Conservation (phyloP, 2,113 vertebrate genomes). For the Phrynocephalus versicolor region DNA sequence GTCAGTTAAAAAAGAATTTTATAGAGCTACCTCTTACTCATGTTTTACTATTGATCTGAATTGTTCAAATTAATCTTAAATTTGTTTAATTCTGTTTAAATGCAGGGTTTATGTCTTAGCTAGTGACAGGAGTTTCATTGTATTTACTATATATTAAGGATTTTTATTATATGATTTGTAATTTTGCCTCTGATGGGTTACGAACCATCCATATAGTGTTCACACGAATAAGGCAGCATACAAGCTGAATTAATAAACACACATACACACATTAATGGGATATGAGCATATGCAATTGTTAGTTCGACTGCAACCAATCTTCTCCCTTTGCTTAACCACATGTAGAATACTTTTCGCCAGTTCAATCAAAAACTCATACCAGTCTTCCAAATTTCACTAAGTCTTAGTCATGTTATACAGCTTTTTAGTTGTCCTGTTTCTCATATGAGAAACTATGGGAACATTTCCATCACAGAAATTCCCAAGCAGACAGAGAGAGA, state of each 20-base stretch:
- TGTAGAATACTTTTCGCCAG: neutral
- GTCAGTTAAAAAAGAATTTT: too few relatives aligned
- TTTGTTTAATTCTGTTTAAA: neutral
- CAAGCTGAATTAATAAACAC: too few relatives aligned
- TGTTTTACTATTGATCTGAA: too few relatives aligned
- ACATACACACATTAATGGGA: too few relatives aligned
- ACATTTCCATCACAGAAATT: neutral
- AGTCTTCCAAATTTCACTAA: neutral
- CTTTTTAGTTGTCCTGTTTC: neutral
- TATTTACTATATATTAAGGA: too few relatives aligned
- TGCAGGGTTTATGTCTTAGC: neutral
- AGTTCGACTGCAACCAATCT: neutral
- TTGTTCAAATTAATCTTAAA: too few relatives aligned
- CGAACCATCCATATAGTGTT: too few relatives aligned
- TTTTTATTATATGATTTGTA: too few relatives aligned
- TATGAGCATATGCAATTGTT: neutral
- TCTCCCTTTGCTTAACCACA: conserved; percentile 9
- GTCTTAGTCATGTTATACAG: neutral
- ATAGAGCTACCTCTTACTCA: too few relatives aligned
- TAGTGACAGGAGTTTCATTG: too few relatives aligned
- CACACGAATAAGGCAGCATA: too few relatives aligned
- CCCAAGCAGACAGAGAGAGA: neutral
- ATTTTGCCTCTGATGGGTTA: too few relatives aligned
- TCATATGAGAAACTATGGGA: neutral
- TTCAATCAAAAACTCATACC: neutral